phyloP scores from a whole-genome alignment of 2,797 vertebrate species.

The Allobates femoralis region DNA sequence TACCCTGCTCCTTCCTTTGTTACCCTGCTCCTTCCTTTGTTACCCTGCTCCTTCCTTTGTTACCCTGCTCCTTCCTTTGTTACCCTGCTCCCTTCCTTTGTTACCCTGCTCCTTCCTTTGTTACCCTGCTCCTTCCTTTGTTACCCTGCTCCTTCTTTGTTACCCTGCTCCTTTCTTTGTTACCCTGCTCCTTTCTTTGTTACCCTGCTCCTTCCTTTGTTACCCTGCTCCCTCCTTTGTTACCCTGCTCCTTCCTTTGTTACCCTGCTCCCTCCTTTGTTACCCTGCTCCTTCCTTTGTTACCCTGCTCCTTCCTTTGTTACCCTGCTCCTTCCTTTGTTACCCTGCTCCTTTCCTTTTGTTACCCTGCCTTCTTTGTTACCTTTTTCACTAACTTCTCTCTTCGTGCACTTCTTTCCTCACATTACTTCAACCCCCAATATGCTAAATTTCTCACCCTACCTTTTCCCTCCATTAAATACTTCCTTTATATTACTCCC shows the following conservation, averaged over 20 bases:
- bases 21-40: not conserved
- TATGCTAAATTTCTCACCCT: too few species aligned
- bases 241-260: not conserved
- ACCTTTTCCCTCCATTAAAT: not conserved
- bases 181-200: not conserved
- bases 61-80: not conserved
- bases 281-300: too few species aligned
- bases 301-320: not conserved
- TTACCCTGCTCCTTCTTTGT: not conserved
- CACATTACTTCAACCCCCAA: too few species aligned
- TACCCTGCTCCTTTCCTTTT: not conserved
- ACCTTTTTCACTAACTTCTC: not conserved
- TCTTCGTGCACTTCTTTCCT: not conserved
- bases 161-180: too few species aligned
- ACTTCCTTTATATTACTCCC: not conserved
- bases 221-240: not conserved
- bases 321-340: not conserved
- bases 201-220: not conserved
- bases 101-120: not conserved
- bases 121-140: not conserved
- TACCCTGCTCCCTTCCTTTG: too few species aligned
- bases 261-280: not conserved
- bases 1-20: too few species aligned
- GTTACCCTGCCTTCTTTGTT: not conserved
- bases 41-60: not conserved